Evolutionary conservation across 2,797 vertebrate genomes (phyloP), one percentile per base, ranked within the genome.

Genomic region (Pangasius larnaudii): DNA sequence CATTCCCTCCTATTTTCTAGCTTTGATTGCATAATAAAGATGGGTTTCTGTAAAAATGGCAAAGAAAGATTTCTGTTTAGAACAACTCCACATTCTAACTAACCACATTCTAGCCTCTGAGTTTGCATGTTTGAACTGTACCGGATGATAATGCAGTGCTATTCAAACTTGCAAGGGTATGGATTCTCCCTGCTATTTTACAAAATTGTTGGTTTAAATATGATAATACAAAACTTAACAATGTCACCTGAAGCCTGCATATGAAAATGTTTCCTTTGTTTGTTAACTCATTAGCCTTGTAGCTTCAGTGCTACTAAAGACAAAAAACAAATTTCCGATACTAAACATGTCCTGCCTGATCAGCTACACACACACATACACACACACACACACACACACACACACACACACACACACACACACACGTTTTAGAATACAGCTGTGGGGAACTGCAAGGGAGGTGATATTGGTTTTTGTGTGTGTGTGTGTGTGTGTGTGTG

Each of bases 361-460:
- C 6, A 30, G 24, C 3, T 0, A 0, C 30, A 80, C 30, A 79
- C n/a, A n/a, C n/a, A n/a, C n/a, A n/a, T n/a, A n/a, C n/a, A 24
- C 56, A 80, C 77, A 80, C 75, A 78, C 51, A 79, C 30, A 58
- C 78, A 24, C 56, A 59, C 78, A 80, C 77, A 78, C 53, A 79
- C 19, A 81, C 77, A 79, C 30, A 58, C 78, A 24, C 56, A 59
- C 78, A 80, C 77, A 78, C 53, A 79, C 19, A 81, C 79, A n/a
- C 58, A 63, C 39, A 63, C 36, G 4, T 75, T 91, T 88, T 58
- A 79, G 85, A 88, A 87, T 83, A 79, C 85, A 88, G 82, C 87
- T 83, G 77, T 63, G 69, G 82, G 82, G 84, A 85, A 87, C 53
- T 82, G 84, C 82, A 82, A 84, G 79, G 69, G 33, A 46, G 63